A percentile compares a stretch with the other conserved stretches of the same genome.
Evolutionary conservation across 2,888 invertebrate species (phyloP).

Genomic region (Phalera bucephala): DNA sequence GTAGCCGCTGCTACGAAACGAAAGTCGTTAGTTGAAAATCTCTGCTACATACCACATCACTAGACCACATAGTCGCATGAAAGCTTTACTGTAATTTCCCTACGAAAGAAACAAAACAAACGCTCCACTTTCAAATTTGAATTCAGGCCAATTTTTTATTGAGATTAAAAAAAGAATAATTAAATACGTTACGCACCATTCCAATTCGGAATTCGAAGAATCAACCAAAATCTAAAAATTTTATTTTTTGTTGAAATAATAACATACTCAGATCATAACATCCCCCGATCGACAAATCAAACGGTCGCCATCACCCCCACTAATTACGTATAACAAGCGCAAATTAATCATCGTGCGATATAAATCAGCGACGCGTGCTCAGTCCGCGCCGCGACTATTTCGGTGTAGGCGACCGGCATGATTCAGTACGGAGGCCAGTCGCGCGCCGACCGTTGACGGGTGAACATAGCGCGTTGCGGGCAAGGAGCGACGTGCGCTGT

Average conservation of each 20-base stretch:
- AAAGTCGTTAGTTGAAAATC: conserved; percentile 53
- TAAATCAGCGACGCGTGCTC: conserved; percentile 60
- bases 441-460: conserved; percentile 74
- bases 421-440: conserved; percentile 58
- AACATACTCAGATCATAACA: no score
- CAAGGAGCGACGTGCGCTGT: conserved; percentile 49
- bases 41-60: conserved; percentile 39
- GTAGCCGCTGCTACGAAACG: conserved; percentile 55
- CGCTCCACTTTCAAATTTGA: background rate
- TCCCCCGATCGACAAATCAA: conserved; percentile 32
- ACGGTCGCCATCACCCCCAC: conserved; percentile 45
- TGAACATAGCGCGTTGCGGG: conserved; percentile 44
- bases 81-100: background rate
- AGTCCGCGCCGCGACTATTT: conserved; percentile 62
- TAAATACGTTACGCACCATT: no score
- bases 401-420: conserved; percentile 61
- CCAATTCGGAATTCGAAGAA: no score
- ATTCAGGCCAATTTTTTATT: background rate
- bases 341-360: conserved; percentile 69
- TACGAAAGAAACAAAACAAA: background rate
- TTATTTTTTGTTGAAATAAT: no score
- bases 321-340: conserved; percentile 66
- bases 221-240: no score
- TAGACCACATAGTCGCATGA: conserved; percentile 1
- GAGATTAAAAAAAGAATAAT: background rate